phyloP scores from a whole-genome alignment of 2,113 vertebrate species.

The Salvelinus fontinalis region DNA sequence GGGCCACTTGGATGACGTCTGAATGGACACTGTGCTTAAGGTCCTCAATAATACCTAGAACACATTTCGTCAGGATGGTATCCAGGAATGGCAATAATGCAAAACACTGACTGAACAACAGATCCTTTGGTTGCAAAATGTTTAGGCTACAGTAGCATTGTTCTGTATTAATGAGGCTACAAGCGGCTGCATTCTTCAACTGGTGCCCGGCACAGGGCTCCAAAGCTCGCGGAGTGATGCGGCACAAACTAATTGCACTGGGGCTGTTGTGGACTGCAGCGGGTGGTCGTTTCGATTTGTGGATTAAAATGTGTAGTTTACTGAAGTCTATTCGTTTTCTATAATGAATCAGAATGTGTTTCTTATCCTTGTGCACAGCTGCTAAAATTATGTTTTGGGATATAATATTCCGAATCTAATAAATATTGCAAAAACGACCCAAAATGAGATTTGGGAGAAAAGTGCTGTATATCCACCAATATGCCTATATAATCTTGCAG shows the following conservation, averaged over 20 bases:
- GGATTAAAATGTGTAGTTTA: conserved; percentile 9
- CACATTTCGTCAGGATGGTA: neutral
- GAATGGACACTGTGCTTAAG: too few relatives aligned
- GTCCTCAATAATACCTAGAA: too few relatives aligned
- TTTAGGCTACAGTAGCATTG: neutral
- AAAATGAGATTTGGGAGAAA: neutral
- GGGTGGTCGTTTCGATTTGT: conserved; percentile 33
- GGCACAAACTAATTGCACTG: conserved; percentile 50
- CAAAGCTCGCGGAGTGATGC: conserved; percentile 37
- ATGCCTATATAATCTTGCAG: neutral
- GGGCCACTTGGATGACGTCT: neutral
- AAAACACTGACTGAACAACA: neutral
- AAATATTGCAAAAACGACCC: neutral
- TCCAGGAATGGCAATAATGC: neutral
- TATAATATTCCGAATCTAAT: neutral
- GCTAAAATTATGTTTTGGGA: neutral
- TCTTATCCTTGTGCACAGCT: too few relatives aligned
- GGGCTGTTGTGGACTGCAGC: conserved; percentile 43
- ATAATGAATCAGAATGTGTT: too few relatives aligned
- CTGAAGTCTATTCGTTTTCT: conserved; percentile 4
- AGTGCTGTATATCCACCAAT: neutral
- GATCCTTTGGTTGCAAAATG: neutral
- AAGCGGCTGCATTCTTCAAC: neutral
- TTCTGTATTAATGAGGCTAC: too few relatives aligned
- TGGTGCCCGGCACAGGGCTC: neutral